Conservation (phyloP, 2,113 vertebrate genomes). For the Mixornis gularis region DNA sequence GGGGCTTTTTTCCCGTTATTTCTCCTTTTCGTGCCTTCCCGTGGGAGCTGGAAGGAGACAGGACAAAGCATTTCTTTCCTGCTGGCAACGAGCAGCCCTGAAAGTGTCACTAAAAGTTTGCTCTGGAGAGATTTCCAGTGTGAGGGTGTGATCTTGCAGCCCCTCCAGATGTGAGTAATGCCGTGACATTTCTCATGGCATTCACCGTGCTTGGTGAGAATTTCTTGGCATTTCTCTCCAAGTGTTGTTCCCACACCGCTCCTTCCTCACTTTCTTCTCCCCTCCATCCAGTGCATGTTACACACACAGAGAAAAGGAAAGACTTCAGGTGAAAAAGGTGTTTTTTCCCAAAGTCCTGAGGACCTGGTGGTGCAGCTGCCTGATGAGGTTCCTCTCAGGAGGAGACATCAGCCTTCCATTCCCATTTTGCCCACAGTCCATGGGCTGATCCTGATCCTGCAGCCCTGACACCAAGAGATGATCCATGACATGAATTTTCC, state of each 20-base stretch:
- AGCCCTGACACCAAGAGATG: background rate
- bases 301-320: background rate
- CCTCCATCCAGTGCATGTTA: rapidly evolving
- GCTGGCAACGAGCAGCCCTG: slow-evolving; percentile 17
- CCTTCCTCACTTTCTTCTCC: background rate
- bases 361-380: background rate
- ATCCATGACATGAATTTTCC: background rate
- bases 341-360: background rate
- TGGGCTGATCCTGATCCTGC: background rate
- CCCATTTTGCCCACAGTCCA: background rate
- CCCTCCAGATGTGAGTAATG: background rate
- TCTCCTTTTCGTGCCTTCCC: background rate
- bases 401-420: background rate
- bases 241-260: background rate
- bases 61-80: slow-evolving; percentile 35
- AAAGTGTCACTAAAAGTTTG: slow-evolving; percentile 5
- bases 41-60: slow-evolving; percentile 34
- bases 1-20: background rate
- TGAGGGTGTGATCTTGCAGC: slow-evolving; percentile 2
- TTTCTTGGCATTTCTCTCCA: background rate
- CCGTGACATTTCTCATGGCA: background rate
- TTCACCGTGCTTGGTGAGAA: background rate
- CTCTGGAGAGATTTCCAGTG: slow-evolving; percentile 3
- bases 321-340: background rate
- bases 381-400: background rate